Evolutionary conservation across 2,113 vertebrate genomes (phyloP), one percentile per base, ranked within the genome.

Genomic region (Entelurus aequoreus): DNA sequence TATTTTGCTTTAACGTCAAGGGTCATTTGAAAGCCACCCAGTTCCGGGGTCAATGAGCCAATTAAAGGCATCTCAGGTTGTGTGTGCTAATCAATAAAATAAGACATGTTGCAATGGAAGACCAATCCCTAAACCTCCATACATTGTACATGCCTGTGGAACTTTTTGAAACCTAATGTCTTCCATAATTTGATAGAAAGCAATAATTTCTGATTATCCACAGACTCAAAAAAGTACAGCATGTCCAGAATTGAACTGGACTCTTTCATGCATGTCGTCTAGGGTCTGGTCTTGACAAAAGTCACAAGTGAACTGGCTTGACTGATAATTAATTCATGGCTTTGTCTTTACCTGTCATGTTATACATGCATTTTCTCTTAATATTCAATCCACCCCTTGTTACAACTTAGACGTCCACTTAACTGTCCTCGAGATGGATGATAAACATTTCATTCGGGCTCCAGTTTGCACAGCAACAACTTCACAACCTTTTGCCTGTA

Each of bases 21-120:
- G 73, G 74, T 79, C 72, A 54, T 57, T 54, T 63, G 71, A 84
- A 86, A 76, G 62, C 57, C 53, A 53, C 59, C 59, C 58, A 50
- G 28, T 28, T 28, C 16, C 38, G 1, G 60, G 42, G 62, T 69
- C 46, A 36, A 16, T 37, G 38, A 49, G 48, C 75, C 54, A 68
- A 37, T 69, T 70, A 69, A 74, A 66, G 16, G 53, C 59, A 65
- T 65, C 50, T 66, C 35, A 64, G 72, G 62, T 67, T 71, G 73
- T 35, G 10, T 11, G 21, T 19, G 21, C 6, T 4, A 12, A 28
- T 35, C 19, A 53, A 35, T 19, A 52, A 8, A 11, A 40, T 40
- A 40, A 8, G 38, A 40, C 3, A 40, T 40, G 11, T 35, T 53
- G 19, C 21, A 53, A 35, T 35, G 6, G 28, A 12, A 53, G 11